phyloP scores from a whole-genome alignment of 2,113 vertebrate species.

The Sardina pilchardus region DNA sequence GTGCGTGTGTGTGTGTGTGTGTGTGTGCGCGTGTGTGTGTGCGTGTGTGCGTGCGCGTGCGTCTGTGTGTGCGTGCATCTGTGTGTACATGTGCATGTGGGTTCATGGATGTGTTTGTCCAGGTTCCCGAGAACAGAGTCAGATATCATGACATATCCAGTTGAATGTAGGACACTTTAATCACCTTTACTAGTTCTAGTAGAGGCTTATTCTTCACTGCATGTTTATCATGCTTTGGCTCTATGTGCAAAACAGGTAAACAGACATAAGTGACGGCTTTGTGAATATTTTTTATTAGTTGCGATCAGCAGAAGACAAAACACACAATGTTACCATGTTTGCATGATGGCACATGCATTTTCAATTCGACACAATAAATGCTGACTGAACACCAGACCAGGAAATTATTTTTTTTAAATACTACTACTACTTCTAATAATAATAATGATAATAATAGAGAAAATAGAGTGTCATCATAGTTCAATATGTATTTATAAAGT shows the following conservation, averaged over 20 bases:
- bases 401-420: background rate
- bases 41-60: conserved; percentile 10
- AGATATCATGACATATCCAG: background rate
- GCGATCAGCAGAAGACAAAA: background rate
- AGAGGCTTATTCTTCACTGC: background rate
- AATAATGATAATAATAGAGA: no score
- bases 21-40: conserved; percentile 26
- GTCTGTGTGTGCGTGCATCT: background rate
- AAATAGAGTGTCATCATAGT: background rate
- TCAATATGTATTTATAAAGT: background rate
- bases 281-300: conserved; percentile 2
- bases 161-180: background rate
- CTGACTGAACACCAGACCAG: background rate
- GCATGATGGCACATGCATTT: background rate
- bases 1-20: conserved; percentile 14
- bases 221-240: background rate
- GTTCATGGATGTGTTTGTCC: background rate
- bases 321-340: background rate
- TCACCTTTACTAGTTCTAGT: background rate
- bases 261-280: background rate
- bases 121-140: background rate
- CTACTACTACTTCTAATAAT: no score
- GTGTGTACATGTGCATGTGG: background rate
- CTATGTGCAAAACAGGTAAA: background rate
- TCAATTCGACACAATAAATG: background rate